These are phyloP conservation scores for Eugnorisma glareosa DNA, from an alignment of 2,888 invertebrate species.

Conservation along the genomic window DNA sequence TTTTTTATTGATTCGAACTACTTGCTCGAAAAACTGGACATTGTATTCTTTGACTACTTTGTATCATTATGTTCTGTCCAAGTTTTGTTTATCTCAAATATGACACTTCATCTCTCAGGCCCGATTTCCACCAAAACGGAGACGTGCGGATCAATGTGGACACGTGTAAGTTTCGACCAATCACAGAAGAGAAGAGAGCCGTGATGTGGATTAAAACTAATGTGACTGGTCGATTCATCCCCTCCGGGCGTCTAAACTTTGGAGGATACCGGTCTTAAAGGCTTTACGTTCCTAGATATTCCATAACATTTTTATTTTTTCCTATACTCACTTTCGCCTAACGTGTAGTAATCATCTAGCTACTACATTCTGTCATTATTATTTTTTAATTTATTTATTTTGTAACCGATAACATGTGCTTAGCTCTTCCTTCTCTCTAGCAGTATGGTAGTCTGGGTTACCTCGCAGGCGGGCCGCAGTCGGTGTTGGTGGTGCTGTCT, in stretches of 20 bases:
- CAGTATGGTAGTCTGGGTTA: conserved; percentile 74
- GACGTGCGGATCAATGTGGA: background rate
- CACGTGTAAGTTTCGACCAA: background rate
- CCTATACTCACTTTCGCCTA: background rate
- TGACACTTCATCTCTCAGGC: background rate
- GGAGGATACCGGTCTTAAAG: background rate
- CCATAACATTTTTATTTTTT: too few relatives aligned
- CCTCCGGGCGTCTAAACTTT: background rate
- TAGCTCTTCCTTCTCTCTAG: conserved; percentile 53
- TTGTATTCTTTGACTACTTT: background rate
- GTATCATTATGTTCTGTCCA: background rate
- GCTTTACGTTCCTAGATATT: background rate
- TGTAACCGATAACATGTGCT: conserved; percentile 54
- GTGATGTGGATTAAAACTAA: background rate
- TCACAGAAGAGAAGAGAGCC: background rate
- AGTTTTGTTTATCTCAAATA: background rate
- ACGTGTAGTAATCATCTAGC: background rate
- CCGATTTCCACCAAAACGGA: background rate
- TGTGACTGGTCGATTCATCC: background rate
- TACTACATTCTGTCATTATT: background rate
- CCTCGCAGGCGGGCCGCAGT: conserved; percentile 93
- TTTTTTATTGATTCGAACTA: background rate
- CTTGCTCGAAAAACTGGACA: background rate
- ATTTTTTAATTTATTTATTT: background rate
- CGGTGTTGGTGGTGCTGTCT: conserved; percentile 82